phyloP scores from a whole-genome alignment of 2,113 vertebrate species.

The Toxotes chatareus region DNA sequence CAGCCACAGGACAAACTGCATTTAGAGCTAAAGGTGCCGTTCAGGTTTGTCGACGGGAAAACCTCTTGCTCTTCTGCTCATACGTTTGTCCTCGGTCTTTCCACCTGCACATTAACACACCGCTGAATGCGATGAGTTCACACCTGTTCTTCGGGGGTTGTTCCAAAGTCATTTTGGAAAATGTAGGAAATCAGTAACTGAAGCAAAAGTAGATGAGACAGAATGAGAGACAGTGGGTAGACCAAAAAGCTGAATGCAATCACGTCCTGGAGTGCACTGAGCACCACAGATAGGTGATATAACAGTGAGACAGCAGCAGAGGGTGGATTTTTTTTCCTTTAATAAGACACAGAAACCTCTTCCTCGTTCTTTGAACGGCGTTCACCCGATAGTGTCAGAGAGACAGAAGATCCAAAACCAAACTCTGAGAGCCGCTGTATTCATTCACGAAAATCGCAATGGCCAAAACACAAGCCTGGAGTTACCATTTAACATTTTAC shows the following conservation, averaged over 20 bases:
- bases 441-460: background rate
- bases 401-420: background rate
- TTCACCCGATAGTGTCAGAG: constrained; percentile 1
- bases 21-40: background rate
- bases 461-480: background rate
- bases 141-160: background rate
- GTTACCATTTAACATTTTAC: background rate
- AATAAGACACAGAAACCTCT: background rate
- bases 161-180: constrained; percentile 9
- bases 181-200: background rate
- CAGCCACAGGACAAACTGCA: background rate
- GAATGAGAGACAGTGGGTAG: background rate
- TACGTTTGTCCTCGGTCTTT: background rate
- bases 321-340: constrained; percentile 20
- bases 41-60: constrained; percentile 12
- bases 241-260: constrained; percentile 2
- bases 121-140: background rate
- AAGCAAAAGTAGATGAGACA: background rate
- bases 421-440: background rate
- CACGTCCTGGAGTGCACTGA: background rate
- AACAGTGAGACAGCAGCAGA: background rate
- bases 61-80: background rate
- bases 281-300: background rate
- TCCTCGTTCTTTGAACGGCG: constrained; percentile 1
- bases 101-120: constrained; percentile 13